phyloP scores from a whole-genome alignment of 2,113 vertebrate species.

The Panthera uncia region DNA sequence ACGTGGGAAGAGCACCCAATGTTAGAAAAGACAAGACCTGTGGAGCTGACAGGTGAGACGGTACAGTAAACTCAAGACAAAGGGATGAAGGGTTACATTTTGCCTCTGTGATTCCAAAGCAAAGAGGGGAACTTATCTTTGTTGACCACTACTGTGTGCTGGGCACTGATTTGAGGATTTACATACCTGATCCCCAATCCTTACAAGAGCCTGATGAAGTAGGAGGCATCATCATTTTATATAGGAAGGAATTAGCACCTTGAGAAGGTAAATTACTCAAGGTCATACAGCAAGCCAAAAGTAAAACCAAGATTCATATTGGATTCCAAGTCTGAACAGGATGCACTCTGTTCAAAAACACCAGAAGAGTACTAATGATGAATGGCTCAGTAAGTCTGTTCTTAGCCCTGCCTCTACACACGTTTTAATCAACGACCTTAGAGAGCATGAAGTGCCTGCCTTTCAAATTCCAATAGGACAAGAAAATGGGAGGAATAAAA shows the following conservation, averaged over 20 bases:
- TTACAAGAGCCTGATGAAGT: background rate
- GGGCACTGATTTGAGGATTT: background rate
- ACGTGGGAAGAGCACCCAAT: background rate
- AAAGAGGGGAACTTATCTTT: background rate
- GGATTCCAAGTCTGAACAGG: background rate
- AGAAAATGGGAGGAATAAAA: background rate
- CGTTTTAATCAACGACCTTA: background rate
- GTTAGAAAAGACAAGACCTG: background rate
- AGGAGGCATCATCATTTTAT: background rate
- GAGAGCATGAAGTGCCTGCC: background rate
- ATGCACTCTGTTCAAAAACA: too few species aligned
- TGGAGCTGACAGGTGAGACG: background rate
- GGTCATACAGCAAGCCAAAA: background rate
- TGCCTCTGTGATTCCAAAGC: background rate
- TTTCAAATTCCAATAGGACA: background rate
- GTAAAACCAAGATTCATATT: background rate
- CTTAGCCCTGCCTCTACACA: background rate
- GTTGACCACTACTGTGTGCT: background rate
- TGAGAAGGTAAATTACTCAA: background rate
- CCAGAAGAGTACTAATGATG: background rate
- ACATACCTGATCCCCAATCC: background rate
- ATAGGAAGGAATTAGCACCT: background rate
- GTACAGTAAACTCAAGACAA: background rate
- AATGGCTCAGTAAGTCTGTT: background rate
- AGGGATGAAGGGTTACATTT: background rate